A percentile compares a stretch with the other conserved stretches of the same genome.
phyloP scores from a whole-genome alignment of 2,888 invertebrate genomes.

The Scrobipalpa atriplicella region DNA sequence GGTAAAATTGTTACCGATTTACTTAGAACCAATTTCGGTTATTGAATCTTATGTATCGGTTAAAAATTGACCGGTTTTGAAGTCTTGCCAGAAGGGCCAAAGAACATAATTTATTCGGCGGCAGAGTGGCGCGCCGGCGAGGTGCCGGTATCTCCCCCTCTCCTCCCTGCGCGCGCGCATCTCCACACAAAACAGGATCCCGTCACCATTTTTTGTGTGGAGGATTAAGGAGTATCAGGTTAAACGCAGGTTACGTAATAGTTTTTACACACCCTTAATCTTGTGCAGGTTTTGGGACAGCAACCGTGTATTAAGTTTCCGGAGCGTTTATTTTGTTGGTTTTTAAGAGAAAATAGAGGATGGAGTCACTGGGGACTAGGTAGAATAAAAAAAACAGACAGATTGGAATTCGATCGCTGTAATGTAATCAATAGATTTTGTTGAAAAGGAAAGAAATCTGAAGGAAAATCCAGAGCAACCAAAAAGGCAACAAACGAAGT shows the following conservation, averaged over 20 bases:
- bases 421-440: not conserved
- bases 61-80: not conserved
- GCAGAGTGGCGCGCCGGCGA: slow-evolving; percentile 77
- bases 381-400: not conserved
- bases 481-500: not conserved
- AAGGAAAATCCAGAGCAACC: not conserved
- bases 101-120: slow-evolving; percentile 80
- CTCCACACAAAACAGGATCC: slow-evolving; percentile 63
- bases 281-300: slow-evolving; percentile 44
- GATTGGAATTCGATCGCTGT: not conserved
- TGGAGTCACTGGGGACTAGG: not conserved
- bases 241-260: slow-evolving; percentile 78
- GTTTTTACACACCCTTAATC: slow-evolving; percentile 76
- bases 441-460: not conserved
- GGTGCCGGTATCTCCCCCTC: slow-evolving; percentile 61
- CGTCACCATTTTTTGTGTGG: slow-evolving; percentile 63
- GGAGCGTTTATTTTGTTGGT: slow-evolving; percentile 34
- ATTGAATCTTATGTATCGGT: not conserved
- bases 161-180: slow-evolving; percentile 38
- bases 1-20: not conserved
- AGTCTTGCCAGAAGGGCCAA: slow-evolving; percentile 47
- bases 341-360: slow-evolving; percentile 32
- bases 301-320: slow-evolving; percentile 35
- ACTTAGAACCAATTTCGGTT: not conserved
- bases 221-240: slow-evolving; percentile 72